These are phyloP conservation scores for Nesometra sesokonis DNA, from an alignment of 35 echinoderm and acorn worm species.

Conservation along the genomic window DNA sequence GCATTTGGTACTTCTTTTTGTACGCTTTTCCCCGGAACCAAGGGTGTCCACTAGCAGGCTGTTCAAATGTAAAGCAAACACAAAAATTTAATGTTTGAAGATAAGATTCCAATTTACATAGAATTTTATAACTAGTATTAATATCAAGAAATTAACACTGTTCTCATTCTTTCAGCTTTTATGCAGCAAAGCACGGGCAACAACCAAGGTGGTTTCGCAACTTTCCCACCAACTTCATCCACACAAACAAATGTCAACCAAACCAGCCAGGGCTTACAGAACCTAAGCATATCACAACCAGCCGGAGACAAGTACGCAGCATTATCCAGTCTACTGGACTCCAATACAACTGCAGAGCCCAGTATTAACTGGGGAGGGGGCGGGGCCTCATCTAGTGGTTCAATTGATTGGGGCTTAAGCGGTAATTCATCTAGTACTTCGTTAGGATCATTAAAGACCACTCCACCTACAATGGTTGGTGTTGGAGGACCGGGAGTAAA, in stretches of 20 bases:
- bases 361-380: background rate
- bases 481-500: background rate
- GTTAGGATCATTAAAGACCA: background rate
- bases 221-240: background rate
- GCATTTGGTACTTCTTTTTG: too few relatives aligned
- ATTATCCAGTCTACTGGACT: background rate
- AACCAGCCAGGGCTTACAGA: background rate
- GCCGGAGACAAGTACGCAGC: background rate
- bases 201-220: background rate
- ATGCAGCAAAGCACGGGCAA: background rate
- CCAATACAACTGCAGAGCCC: background rate
- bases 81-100: too few relatives aligned
- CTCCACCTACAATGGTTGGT: background rate
- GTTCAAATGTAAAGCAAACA: too few relatives aligned
- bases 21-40: too few relatives aligned
- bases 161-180: background rate
- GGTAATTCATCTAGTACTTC: background rate
- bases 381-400: background rate
- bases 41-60: too few relatives aligned
- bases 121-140: too few relatives aligned
- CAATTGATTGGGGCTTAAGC: background rate
- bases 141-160: too few relatives aligned
- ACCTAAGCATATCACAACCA: background rate
- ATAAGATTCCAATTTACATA: too few relatives aligned
- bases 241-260: background rate